A percentile compares a stretch with the other conserved stretches of the same genome.
phyloP scores from a whole-genome alignment of 2,797 vertebrate species.

The Scyliorhinus canicula region DNA sequence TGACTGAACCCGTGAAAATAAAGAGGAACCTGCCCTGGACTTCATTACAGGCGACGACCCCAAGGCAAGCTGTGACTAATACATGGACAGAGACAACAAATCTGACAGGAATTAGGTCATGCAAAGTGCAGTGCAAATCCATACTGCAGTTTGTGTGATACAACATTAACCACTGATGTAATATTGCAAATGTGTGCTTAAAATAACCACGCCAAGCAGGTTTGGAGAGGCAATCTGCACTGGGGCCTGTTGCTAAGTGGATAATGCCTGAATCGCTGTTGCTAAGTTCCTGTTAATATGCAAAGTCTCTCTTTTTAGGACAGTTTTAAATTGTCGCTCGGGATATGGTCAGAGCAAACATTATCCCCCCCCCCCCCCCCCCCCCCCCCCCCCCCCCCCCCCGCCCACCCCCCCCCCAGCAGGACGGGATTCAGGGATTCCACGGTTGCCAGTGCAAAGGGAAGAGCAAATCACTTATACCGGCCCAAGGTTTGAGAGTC shows the following conservation, averaged over 20 bases:
- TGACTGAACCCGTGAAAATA: not conserved
- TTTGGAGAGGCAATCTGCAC: slow-evolving; percentile 26
- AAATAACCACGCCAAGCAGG: slow-evolving; percentile 29
- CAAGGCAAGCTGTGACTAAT: not conserved
- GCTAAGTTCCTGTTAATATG: slow-evolving; percentile 31
- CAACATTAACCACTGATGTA: slow-evolving; percentile 37
- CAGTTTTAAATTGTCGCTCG: not conserved
- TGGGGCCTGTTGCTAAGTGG: slow-evolving; percentile 35
- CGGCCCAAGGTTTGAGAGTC: not conserved
- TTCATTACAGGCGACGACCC: not conserved
- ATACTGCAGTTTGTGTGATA: slow-evolving; percentile 27
- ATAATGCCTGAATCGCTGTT: slow-evolving; percentile 26
- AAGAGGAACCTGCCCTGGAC: not conserved
- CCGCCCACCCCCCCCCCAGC: no score
- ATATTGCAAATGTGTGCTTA: slow-evolving; percentile 32
- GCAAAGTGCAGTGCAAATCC: slow-evolving; percentile 35
- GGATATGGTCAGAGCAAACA: not conserved
- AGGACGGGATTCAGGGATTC: not conserved
- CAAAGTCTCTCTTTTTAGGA: not conserved
- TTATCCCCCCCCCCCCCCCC: not conserved
- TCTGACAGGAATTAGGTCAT: slow-evolving; percentile 34
- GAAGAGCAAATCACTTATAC: not conserved
- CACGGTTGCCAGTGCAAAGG: not conserved
- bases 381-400: no score
- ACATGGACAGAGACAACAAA: slow-evolving; percentile 6